phyloP scores from a whole-genome alignment of 2,888 invertebrate species.

The Nephrocerus scutellatus region DNA sequence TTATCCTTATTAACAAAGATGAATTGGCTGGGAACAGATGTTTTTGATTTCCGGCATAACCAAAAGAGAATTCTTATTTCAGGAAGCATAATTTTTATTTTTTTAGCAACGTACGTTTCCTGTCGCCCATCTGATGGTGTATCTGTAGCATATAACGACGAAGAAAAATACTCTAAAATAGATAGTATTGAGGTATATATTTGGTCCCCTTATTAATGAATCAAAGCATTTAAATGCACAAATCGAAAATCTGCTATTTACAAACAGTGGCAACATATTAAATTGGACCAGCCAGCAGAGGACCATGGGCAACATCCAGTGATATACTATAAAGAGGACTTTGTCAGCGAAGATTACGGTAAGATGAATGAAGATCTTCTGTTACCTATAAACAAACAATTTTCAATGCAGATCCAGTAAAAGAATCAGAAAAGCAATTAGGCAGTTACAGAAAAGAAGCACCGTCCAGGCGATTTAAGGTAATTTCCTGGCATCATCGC shows the following conservation, averaged over 20 bases:
- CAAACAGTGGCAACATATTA: constrained; percentile 33
- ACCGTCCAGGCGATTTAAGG: too few relatives aligned
- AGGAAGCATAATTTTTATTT: constrained; percentile 26
- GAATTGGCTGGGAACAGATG: constrained; percentile 24
- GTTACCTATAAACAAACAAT: too few relatives aligned
- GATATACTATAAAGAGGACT: constrained; percentile 43
- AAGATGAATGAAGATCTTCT: constrained; percentile 11
- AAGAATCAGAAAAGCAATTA: too few relatives aligned
- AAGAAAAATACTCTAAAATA: constrained; percentile 22
- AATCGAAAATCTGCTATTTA: neutral
- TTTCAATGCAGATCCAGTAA: too few relatives aligned
- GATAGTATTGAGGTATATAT: constrained; percentile 39
- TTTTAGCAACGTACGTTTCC: constrained; percentile 18
- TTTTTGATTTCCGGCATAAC: constrained; percentile 25
- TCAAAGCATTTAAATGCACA: neutral
- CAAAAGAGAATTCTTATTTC: constrained; percentile 26
- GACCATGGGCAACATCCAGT: constrained; percentile 41
- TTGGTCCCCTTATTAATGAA: too few relatives aligned
- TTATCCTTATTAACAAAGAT: too few relatives aligned
- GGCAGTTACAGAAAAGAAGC: too few relatives aligned
- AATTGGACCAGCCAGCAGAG: constrained; percentile 27
- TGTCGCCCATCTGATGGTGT: constrained; percentile 16
- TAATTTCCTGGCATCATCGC: constrained; percentile 28
- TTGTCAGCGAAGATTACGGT: constrained; percentile 43
- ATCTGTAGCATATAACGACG: constrained; percentile 5